Evolutionary conservation across 2,888 invertebrate genomes (phyloP), one percentile per base, ranked within the genome.

Genomic region (Neoscelio sp.): DNA sequence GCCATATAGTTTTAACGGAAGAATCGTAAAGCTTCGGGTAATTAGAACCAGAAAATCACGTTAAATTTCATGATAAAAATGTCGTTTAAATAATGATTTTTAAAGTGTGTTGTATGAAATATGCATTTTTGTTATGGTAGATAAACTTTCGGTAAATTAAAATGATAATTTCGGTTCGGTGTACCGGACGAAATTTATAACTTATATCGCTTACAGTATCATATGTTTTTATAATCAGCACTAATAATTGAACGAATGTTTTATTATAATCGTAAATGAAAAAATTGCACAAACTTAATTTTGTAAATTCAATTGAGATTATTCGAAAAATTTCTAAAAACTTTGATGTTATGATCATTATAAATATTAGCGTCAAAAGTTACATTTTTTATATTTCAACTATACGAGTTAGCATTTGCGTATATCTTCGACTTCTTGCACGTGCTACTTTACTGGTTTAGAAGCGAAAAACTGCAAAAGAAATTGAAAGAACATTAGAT

Each of bases 51-150:
- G 6, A n/a, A 26, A 38, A 62, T 48, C 35, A 26, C 35, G 15
- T 38, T 15, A 33, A 48, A 62, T 23, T 62, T 62, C 46, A 48
- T 20, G 62, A 62, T 62, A 62, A 62, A 62, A 62, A 23, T 35
- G 7, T 20, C 33, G 44, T 30, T 30, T 17, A 18, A 12, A 46
- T 60, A 12, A 48, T 23, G 20, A 60, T n/a, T 26, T 62, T 23
- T 62, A 48, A 18, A 5, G 1, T 6, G 7, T 17, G 7, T 10
- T 58, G 6, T 28, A 28, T 23, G 20, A 48, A 28, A 28, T 6
- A 48, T 8, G 13, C 2, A 12, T 26, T 48, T 48, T 15, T 48
- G 26, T 26, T 15, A 8, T n/a, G 28, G 13, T 1, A 15, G 13
- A 28, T 8, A 15, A 48, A 44, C 10, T 20, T 44, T 7, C 17